A percentile compares a stretch with the other conserved stretches of the same genome.
Conservation (phyloP, 2,113 vertebrate genomes). For the Eudyptes chrysolophus region DNA sequence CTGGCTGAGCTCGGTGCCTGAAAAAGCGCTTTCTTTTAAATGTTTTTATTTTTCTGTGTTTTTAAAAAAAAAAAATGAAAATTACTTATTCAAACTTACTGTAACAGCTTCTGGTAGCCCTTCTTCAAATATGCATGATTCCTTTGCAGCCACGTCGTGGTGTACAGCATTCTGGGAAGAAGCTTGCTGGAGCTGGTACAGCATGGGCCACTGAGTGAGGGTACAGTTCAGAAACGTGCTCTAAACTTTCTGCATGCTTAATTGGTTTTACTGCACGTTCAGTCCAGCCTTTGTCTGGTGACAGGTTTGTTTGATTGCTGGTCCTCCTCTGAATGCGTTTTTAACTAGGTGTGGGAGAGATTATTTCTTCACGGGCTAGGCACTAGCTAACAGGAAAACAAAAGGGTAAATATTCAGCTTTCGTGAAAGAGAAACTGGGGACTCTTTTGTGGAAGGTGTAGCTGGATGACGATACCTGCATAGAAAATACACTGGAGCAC, state of each 20-base stretch:
- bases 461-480: not conserved
- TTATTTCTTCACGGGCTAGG: not conserved
- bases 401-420: not conserved
- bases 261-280: rapidly evolving
- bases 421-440: not conserved
- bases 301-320: not conserved
- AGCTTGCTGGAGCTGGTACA: not conserved
- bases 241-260: not conserved
- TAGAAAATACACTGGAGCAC: not conserved
- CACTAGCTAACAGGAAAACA: not conserved
- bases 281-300: not conserved
- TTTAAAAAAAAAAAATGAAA: not conserved
- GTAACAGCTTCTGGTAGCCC: not conserved
- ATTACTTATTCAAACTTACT: not conserved
- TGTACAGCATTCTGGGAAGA: not conserved
- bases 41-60: not conserved
- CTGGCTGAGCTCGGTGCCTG: not conserved
- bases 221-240: not conserved
- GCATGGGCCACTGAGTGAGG: no score
- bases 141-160: rapidly evolving
- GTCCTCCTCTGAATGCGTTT: not conserved
- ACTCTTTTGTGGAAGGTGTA: not conserved
- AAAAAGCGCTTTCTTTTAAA: not conserved
- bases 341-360: not conserved
- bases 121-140: rapidly evolving